Conservation (phyloP, 2,888 invertebrate genomes). For the Mamestra brassicae region DNA sequence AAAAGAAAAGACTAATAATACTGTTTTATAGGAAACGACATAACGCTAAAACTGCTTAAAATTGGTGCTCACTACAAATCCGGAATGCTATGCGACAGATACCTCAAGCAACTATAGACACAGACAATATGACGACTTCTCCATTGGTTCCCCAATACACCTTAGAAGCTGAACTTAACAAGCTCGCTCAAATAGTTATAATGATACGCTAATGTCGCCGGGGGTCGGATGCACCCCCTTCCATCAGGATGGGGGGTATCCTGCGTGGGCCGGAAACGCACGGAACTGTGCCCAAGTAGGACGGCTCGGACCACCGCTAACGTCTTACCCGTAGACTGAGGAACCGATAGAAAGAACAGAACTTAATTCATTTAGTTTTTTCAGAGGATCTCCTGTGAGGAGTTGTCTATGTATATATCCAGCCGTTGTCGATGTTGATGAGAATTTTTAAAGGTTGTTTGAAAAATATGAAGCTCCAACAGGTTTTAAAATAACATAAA, state of each 20-base stretch:
- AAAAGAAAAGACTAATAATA: too few relatives aligned
- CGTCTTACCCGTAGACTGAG: constrained; percentile 52
- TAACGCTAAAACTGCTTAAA: neutral
- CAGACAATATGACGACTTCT: constrained; percentile 10
- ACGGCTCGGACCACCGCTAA: constrained; percentile 63
- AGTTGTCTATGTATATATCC: neutral
- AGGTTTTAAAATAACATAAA: too few relatives aligned
- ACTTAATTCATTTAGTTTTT: neutral
- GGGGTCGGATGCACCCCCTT: constrained; percentile 54
- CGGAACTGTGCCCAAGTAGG: constrained; percentile 63
- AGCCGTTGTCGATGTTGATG: too few relatives aligned
- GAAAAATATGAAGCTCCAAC: neutral
- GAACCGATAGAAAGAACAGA: constrained; percentile 31
- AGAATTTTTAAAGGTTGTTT: too few relatives aligned
- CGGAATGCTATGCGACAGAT: neutral
- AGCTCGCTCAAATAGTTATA: constrained; percentile 59
- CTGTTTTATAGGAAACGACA: too few relatives aligned
- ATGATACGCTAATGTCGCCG: constrained; percentile 55
- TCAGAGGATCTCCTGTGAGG: neutral
- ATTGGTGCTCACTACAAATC: neutral
- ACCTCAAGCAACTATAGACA: neutral
- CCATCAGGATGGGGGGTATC: constrained; percentile 52
- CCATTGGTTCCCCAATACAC: constrained; percentile 15
- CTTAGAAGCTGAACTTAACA: constrained; percentile 31
- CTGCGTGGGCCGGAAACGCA: constrained; percentile 71